Conservation (phyloP, 1,140 invertebrate species). For the Trissolcus basalis region DNA sequence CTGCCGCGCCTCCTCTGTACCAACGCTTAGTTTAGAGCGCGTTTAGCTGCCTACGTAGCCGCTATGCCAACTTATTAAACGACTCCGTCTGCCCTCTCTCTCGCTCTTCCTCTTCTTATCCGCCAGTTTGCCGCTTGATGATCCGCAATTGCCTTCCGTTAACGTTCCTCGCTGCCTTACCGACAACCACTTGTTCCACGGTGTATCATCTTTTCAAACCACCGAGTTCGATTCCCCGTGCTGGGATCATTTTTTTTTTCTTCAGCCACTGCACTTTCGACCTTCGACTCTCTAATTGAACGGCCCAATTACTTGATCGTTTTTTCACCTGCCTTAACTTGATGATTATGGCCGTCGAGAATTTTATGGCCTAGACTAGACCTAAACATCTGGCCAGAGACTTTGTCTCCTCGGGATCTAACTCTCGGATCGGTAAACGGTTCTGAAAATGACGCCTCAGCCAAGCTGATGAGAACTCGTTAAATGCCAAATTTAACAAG, state of each 20-base stretch:
- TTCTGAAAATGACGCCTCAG: no score
- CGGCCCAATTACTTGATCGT: no score
- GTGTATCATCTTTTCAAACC: background rate
- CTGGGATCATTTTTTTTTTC: no score
- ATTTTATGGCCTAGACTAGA: no score
- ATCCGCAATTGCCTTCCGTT: conserved; percentile 29
- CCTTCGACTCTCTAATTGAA: no score
- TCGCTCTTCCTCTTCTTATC: conserved; percentile 9
- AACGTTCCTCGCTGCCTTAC: conserved; percentile 17
- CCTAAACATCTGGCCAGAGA: no score
- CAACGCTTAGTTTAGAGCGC: conserved; percentile 15
- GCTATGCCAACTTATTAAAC: conserved; percentile 33
- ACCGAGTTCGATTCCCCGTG: background rate
- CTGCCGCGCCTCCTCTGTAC: conserved; percentile 6
- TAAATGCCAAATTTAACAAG: no score
- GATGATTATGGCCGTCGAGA: background rate
- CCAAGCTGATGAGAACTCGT: no score
- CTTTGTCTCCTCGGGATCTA: no score
- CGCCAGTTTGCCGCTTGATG: conserved; percentile 21
- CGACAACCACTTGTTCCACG: background rate
- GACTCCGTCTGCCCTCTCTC: conserved; percentile 3
- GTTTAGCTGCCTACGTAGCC: background rate
- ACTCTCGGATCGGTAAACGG: no score
- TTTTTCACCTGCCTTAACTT: background rate
- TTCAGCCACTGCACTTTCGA: no score